Evolutionary conservation across 2,888 invertebrate genomes (phyloP), one percentile per base, ranked within the genome.

Genomic region (Oscheius sp.): DNA sequence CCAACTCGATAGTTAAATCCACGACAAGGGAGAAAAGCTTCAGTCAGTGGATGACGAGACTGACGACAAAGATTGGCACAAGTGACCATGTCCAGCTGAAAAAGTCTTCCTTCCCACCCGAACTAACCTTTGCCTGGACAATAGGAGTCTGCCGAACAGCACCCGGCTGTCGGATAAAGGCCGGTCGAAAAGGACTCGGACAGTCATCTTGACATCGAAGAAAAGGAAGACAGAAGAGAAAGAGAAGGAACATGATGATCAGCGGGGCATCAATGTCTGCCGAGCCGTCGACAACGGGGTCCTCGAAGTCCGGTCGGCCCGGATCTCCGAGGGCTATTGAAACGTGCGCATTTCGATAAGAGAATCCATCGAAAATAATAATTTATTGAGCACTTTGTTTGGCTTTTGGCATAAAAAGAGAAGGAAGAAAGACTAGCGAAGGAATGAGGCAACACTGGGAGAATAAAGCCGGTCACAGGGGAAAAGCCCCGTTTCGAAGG

Each of bases 1-100:
- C 74, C 76, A n/a, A 74, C 72, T 14, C 74, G 69, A 56, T 72
- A 73, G 44, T 80, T 80, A 71, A 80, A 79, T 0, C 76, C 77
- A 50, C 63, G 63, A 51, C 78, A 80, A 8, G 73, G 75, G 28
- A 77, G 70, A 6, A 61, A 33, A 26, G 66, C 71, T n/a, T 77
- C 78, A 6, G 69, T 70, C 8, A 72, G 65, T 0, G 78, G 76
- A 59, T 78, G 74, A 30, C 70, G 70, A 49, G 76, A 77, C 9
- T 69, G 36, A 1, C 76, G 74, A 54, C 78, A 78, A 38, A 73
- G 67, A 9, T 70, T 49, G 8, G 76, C 68, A 44, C 78, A 78
- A 0, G 74, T 72, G 8, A 73, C 72, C 74, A 78, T 69, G 30
- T 76, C 76, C 6, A 73, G 47, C 72, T 75, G 67, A 41, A 56